Conservation (phyloP, 2,888 invertebrate species). For the Ephialtes manifestator region DNA sequence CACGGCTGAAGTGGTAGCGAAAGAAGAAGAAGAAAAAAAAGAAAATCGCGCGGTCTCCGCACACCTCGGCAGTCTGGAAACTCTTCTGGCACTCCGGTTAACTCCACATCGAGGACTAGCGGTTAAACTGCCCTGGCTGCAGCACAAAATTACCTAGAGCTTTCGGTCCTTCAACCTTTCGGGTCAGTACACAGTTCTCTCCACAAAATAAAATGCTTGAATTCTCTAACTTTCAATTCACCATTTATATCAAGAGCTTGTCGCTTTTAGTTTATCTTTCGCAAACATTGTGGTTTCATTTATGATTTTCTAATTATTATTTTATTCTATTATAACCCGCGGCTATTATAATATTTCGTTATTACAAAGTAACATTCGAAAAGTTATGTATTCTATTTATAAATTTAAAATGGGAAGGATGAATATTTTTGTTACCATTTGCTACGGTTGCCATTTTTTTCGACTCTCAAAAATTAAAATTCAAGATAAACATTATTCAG, state of each 20-base stretch:
- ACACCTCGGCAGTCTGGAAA: conserved; percentile 30
- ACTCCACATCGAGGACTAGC: conserved; percentile 39
- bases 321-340: too few relatives aligned
- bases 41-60: conserved; percentile 16
- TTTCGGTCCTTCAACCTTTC: conserved; percentile 35
- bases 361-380: too few relatives aligned
- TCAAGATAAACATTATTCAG: too few relatives aligned
- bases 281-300: not conserved
- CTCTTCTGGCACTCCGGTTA: conserved; percentile 35
- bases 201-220: conserved; percentile 1
- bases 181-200: not conserved
- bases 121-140: conserved; percentile 25
- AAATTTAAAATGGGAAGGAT: too few relatives aligned
- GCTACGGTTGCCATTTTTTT: too few relatives aligned
- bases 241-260: not conserved
- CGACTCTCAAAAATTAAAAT: too few relatives aligned
- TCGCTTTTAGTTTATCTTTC: not conserved
- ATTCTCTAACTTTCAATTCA: conserved; percentile 7
- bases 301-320: not conserved
- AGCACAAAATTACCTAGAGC: conserved; percentile 13
- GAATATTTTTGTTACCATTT: too few relatives aligned
- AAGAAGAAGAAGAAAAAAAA: conserved; percentile 26
- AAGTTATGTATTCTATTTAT: too few relatives aligned
- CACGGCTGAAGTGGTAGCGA: conserved; percentile 33
- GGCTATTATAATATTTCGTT: too few relatives aligned